Base-by-base conservation (phyloP, 2,797 vertebrate genomes). In the Loris lydekkerianus region DNA sequence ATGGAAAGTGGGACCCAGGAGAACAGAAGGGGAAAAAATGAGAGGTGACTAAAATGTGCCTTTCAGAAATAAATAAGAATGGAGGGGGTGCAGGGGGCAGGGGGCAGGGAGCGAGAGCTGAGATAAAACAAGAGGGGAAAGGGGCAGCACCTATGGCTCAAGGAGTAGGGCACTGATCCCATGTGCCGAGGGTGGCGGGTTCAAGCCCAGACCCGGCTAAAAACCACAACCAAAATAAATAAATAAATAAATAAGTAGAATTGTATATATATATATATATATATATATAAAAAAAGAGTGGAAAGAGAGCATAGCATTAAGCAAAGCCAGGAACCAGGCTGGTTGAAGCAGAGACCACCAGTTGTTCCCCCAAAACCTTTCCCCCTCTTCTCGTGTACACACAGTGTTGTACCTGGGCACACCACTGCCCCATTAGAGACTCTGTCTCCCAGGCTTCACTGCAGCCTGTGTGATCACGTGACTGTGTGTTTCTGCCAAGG, bases 41-140 rank as follows among this genome's bases (percentile, higher is more conserved):
- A 83, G 78, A 93, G 69, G 20, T 31, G 10, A 10, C 3, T 56
- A 23, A 80, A 87, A 31, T 73, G 21, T 85, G 37, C 49, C 65
- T 21, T 85, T 81, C 70, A 88, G 80, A 96, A 97, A 89, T 60
- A 95, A 92, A 6, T n/a, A 91, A 86, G 49, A 78, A 84, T 37
- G 18, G 3, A 21, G 40, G 34, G 34, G 34, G 34, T 34, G 34
- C 34, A 34, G 34, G 49, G 49, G 14, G 14, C 14, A 53, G 49
- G 14, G 49, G 25, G 3, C 21, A 7, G 10, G 49, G n/a, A 15
- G 43, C 76, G 27, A 90, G 10, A 89, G 17, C 3, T 15, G 46
- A 89, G 67, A 78, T 56, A 70, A 37, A 90, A 69, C 63, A 43
- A 75, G 53, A 78, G 6, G 18, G 34, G 65, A 82, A 37, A 53